phyloP scores from a whole-genome alignment of 2,888 invertebrate species.

The Sphaerolaimus hirsutus region DNA sequence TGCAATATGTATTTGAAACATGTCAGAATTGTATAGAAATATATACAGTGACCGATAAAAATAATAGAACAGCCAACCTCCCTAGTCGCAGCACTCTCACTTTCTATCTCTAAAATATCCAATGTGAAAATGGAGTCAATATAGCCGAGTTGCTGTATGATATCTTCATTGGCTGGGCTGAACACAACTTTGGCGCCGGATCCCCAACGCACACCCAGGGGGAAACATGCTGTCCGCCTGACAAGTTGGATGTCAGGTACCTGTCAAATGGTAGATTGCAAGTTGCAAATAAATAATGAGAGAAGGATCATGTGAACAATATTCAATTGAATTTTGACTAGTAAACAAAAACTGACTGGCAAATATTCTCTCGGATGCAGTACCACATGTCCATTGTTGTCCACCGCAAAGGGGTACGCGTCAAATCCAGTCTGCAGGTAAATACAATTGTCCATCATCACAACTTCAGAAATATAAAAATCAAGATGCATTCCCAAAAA shows the following conservation, averaged over 20 bases:
- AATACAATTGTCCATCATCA: background rate
- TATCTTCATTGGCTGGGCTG: background rate
- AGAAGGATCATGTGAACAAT: background rate
- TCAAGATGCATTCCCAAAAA: too few relatives aligned
- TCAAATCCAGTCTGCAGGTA: background rate
- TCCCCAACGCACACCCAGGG: background rate
- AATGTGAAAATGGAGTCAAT: background rate
- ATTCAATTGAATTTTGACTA: background rate
- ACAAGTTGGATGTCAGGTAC: constrained; percentile 16
- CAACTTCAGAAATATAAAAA: background rate
- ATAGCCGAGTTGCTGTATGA: background rate
- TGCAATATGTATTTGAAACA: too few relatives aligned
- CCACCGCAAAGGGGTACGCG: constrained; percentile 15
- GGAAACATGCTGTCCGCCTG: constrained; percentile 19
- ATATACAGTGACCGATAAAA: too few relatives aligned
- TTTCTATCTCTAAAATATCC: background rate
- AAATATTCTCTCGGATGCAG: constrained; percentile 17
- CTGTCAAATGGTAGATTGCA: constrained; percentile 4
- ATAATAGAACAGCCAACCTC: background rate
- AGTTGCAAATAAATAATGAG: too few relatives aligned
- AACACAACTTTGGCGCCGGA: background rate
- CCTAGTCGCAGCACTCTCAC: background rate
- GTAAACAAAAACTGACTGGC: constrained; percentile 9
- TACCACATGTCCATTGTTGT: constrained; percentile 20
- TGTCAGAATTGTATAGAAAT: too few relatives aligned